Evolutionary conservation across 1,140 invertebrate species (phyloP).

Genomic region (Drosophila ercepeae): DNA sequence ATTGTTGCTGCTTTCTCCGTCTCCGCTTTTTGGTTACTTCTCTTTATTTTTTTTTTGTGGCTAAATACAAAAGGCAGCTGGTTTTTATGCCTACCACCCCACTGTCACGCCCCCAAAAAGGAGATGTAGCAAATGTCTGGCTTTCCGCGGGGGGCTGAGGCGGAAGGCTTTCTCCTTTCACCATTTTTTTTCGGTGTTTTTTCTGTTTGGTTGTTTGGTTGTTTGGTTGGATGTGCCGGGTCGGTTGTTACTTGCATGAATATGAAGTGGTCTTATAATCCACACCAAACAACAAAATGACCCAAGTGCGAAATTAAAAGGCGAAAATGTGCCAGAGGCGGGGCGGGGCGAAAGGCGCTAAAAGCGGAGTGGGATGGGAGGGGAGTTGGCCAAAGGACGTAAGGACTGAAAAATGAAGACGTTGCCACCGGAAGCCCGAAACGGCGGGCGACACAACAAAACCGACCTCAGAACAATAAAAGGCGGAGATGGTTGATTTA

Average conservation of each 20-base stretch:
- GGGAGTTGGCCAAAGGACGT: slow-evolving; percentile 29
- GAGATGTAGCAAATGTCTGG: slow-evolving; percentile 39
- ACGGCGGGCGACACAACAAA: slow-evolving; percentile 22
- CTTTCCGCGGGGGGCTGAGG: slow-evolving; percentile 14
- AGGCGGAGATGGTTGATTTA: slow-evolving; percentile 24
- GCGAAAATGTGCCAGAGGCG: slow-evolving; percentile 68
- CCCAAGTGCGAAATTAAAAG: slow-evolving; percentile 82
- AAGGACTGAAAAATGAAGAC: slow-evolving; percentile 65
- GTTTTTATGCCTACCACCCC: slow-evolving; percentile 61
- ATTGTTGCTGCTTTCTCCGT: slow-evolving; percentile 35
- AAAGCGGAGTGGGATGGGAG: too few species aligned
- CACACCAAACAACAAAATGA: slow-evolving; percentile 82
- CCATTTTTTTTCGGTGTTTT: slow-evolving; percentile 7
- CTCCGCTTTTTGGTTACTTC: slow-evolving; percentile 10
- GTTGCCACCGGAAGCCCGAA: slow-evolving; percentile 10
- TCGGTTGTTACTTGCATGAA: slow-evolving; percentile 79
- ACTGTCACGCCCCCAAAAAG: background rate
- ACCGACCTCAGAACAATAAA: background rate
- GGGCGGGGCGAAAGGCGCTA: slow-evolving; percentile 1
- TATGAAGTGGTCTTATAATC: slow-evolving; percentile 82
- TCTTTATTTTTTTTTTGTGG: slow-evolving; percentile 55
- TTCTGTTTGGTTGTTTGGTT: slow-evolving; percentile 15
- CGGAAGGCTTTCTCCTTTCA: background rate
- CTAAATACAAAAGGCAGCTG: slow-evolving; percentile 80
- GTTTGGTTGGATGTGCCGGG: too few species aligned